Base-by-base conservation (phyloP, 2,113 vertebrate species). In the Rhinogobius similis region DNA sequence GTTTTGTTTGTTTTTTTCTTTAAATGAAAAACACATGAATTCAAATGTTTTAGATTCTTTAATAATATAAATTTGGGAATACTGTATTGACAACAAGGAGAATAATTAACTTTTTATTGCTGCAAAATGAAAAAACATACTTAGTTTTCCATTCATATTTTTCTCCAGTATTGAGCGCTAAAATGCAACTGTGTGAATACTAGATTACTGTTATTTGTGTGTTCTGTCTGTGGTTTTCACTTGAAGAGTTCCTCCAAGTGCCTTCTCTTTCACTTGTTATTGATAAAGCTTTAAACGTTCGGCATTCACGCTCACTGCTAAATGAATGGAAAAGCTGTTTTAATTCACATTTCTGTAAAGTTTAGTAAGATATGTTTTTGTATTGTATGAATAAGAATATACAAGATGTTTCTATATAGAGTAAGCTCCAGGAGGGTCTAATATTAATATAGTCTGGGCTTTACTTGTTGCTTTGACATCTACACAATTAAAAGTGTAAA, bases 191-290 rank as follows among this genome's bases (percentile, higher is more conserved):
- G 4, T 29, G 3, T 23, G 10, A 9, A 20, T 20, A 20, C 20
- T 6, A 20, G 16, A 7, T n/a, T 32, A 59, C 27, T 59, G 29
- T 59, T 59, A 14, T 32, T 23, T 43, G 58, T 58, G n/a, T 41
- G 39, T 41, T 0, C 9, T 10, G 39, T 41, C 16, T 77, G 20
- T 62, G 23, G 58, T 48, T 62, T 53, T 76, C 46, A 21, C 29
- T 32, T 64, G 29, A 24, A 58, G 4, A 24, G 12, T 71, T 20
- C 44, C 67, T 75, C 44, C 3, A 89, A 91, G 88, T 89, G 90
- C 88, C 87, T 91, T 65, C 52, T 55, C 3, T 68, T 69, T 79
- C 69, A 65, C 52, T 53, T 32, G 38, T 70, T 23, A 32, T 46
- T 24, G 52, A 43, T 58, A 73, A 66, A 68, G 82, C 75, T 86